Evolutionary conservation across 2,888 invertebrate genomes (phyloP).

Genomic region (Coecobrya sp.): DNA sequence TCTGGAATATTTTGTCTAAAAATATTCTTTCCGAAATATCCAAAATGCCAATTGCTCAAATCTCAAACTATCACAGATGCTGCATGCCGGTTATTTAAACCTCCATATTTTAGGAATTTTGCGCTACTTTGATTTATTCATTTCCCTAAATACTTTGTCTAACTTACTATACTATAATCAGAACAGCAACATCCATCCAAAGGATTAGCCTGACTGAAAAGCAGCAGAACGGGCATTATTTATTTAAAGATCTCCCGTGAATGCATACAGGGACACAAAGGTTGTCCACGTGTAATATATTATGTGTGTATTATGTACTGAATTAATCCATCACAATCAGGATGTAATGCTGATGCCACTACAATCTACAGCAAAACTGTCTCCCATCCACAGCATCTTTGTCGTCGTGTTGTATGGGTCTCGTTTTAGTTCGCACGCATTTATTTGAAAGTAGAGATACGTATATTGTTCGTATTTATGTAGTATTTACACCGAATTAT

Average conservation of each 20-base stretch:
- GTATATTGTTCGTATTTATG: not conserved
- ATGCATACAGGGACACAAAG: not conserved
- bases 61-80: no score
- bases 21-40: no score
- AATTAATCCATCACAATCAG: conserved; percentile 43
- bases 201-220: not conserved
- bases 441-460: not conserved
- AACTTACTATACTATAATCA: not conserved
- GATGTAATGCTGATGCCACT: not conserved
- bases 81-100: not conserved
- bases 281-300: conserved; percentile 23
- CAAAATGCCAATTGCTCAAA: no score
- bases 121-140: not conserved
- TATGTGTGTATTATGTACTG: not conserved
- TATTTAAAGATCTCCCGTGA: not conserved
- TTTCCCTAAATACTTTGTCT: not conserved
- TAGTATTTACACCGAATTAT: not conserved
- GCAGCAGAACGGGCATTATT: not conserved
- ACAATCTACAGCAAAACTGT: not conserved
- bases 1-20: no score
- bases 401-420: not conserved
- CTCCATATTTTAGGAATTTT: not conserved
- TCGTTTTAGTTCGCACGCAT: not conserved
- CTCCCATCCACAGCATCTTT: not conserved
- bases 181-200: not conserved